phyloP scores from a whole-genome alignment of 2,888 invertebrate genomes.

The Petrophora chlorosata region DNA sequence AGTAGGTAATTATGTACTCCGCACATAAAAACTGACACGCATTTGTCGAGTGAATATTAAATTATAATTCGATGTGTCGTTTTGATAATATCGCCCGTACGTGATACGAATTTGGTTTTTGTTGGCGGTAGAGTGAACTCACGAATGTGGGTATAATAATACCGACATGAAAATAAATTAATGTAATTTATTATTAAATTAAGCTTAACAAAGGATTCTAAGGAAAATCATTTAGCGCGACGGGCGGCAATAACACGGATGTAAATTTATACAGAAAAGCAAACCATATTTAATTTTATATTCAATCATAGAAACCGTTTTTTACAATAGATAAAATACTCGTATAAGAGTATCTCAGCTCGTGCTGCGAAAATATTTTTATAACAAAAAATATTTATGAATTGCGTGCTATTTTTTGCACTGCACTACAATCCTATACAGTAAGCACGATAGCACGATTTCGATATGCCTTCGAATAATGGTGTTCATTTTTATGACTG shows the following conservation, averaged over 20 bases:
- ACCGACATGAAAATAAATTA: too few species aligned
- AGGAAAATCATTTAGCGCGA: not conserved
- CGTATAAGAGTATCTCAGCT: too few species aligned
- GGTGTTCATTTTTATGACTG: conserved; percentile 79
- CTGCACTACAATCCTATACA: conserved; percentile 60
- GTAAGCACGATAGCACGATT: conserved; percentile 69
- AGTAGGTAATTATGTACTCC: too few species aligned
- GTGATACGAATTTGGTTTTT: conserved; percentile 25
- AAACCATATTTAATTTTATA: too few species aligned
- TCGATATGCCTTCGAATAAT: conserved; percentile 80
- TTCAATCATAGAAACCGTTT: too few species aligned
- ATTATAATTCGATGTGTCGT: conserved; percentile 32
- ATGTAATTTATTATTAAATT: too few species aligned
- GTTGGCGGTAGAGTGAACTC: too few species aligned
- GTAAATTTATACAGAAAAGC: too few species aligned
- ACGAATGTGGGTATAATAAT: too few species aligned
- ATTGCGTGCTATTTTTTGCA: conserved; percentile 44
- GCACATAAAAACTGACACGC: conserved; percentile 43
- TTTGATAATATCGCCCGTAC: conserved; percentile 27
- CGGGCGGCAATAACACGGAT: too few species aligned
- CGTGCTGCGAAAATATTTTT: not conserved
- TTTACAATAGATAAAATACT: too few species aligned
- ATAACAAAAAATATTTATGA: not conserved
- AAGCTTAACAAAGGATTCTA: not conserved
- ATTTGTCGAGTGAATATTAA: conserved; percentile 38